Evolutionary conservation across 2,888 invertebrate species (phyloP).

Genomic region (Tinea pellionella): DNA sequence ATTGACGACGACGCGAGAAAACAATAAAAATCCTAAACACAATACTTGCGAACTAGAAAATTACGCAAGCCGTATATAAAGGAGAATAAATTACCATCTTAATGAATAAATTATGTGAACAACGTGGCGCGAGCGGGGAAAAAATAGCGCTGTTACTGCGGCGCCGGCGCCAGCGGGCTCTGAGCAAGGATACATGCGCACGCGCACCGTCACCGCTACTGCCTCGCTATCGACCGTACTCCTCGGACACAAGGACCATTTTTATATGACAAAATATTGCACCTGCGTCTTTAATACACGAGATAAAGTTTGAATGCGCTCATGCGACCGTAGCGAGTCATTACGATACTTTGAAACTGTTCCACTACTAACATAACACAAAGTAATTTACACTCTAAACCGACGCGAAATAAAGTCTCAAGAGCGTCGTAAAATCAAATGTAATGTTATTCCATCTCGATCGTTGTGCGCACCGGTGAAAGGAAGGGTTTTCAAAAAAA

Average conservation of each 20-base stretch:
- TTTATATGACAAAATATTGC: neutral
- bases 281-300: slow-evolving; percentile 22
- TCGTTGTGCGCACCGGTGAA: slow-evolving; percentile 31
- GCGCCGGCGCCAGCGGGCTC: slow-evolving; percentile 58
- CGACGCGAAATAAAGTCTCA: slow-evolving; percentile 35
- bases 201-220: slow-evolving; percentile 24
- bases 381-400: slow-evolving; percentile 43
- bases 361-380: slow-evolving; percentile 29
- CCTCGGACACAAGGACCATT: neutral
- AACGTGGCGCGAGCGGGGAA: slow-evolving; percentile 45
- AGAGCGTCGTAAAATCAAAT: slow-evolving; percentile 18
- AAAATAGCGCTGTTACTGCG: slow-evolving; percentile 60
- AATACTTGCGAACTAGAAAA: slow-evolving; percentile 51
- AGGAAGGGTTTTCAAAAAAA: slow-evolving; percentile 37
- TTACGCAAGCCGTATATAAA: slow-evolving; percentile 28
- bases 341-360: slow-evolving; percentile 58
- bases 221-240: neutral
- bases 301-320: slow-evolving; percentile 50
- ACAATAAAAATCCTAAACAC: slow-evolving; percentile 35
- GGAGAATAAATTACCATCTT: slow-evolving; percentile 23
- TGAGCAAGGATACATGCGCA: slow-evolving; percentile 50
- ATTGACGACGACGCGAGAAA: slow-evolving; percentile 20
- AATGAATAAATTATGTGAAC: slow-evolving; percentile 63
- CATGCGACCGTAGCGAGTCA: slow-evolving; percentile 66
- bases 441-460: slow-evolving; percentile 31